A percentile compares a stretch with the other conserved stretches of the same genome.
Evolutionary conservation across 2,888 invertebrate genomes (phyloP).

Genomic region (Acanthosepion esculentum): DNA sequence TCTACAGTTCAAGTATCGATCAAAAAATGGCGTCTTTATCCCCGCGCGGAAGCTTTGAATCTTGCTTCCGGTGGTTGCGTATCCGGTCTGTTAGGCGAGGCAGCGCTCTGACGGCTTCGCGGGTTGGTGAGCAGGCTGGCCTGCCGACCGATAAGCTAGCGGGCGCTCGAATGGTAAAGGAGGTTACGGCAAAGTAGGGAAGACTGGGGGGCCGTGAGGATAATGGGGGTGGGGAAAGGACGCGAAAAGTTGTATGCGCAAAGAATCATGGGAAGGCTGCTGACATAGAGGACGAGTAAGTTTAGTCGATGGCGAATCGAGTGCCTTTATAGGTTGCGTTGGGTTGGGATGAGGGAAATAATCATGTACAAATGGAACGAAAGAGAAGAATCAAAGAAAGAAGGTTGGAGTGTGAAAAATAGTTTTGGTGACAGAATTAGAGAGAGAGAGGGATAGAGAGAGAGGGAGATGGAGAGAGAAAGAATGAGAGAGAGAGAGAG

Average conservation of each 20-base stretch:
- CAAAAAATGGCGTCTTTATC: constrained; percentile 1
- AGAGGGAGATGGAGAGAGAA: no score
- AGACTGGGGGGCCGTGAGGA: neutral
- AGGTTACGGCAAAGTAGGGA: neutral
- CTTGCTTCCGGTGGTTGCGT: constrained; percentile 9
- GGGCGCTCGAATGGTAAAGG: neutral
- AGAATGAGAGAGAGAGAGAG: neutral
- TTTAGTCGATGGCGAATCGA: neutral
- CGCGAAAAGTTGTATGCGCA: neutral
- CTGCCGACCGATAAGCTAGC: constrained; percentile 20
- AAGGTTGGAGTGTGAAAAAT: neutral
- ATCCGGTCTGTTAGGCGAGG: constrained; percentile 22
- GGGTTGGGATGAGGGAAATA: neutral
- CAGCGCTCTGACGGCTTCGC: neutral
- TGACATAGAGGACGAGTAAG: neutral
- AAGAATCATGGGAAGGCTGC: neutral
- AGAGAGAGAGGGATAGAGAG: no score
- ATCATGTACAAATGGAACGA: neutral
- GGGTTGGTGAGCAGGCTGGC: neutral
- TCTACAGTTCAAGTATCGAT: constrained; percentile 33
- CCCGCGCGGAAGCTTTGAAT: constrained; percentile 13
- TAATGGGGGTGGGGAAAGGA: neutral
- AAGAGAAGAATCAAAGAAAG: neutral
- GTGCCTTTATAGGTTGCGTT: neutral
- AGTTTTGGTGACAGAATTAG: neutral